These are phyloP conservation scores for Drosophila prosaltans DNA, from an alignment of 1,140 invertebrate genomes.

Conservation along the genomic window DNA sequence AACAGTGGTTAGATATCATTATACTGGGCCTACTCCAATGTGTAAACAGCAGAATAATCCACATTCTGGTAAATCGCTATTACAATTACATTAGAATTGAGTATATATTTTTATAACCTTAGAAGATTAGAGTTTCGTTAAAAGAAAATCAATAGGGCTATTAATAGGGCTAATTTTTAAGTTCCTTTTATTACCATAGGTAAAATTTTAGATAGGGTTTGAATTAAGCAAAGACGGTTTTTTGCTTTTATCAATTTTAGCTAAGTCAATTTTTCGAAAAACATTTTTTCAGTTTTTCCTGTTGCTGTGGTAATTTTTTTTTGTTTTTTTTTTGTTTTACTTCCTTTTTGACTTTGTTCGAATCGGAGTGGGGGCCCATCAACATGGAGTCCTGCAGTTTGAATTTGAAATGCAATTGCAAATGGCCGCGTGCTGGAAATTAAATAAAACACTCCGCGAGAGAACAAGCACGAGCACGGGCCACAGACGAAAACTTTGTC, in stretches of 20 bases:
- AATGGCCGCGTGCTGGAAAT: conserved; percentile 58
- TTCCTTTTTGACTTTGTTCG: background rate
- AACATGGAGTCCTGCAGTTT: conserved; percentile 34
- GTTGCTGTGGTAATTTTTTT: background rate
- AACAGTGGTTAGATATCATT: too few relatives aligned
- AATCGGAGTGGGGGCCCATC: background rate
- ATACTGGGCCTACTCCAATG: too few relatives aligned
- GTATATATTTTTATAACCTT: too few relatives aligned
- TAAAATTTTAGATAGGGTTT: too few relatives aligned
- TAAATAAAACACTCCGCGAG: conserved; percentile 59
- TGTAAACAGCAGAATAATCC: too few relatives aligned
- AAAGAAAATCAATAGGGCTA: too few relatives aligned
- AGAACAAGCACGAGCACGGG: conserved; percentile 22
- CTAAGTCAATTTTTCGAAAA: background rate
- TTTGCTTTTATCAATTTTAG: background rate
- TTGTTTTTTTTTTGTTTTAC: background rate
- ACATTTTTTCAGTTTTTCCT: background rate
- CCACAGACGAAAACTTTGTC: conserved; percentile 61
- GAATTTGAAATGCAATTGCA: conserved; percentile 65
- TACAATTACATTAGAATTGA: too few relatives aligned
- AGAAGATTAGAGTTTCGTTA: too few relatives aligned
- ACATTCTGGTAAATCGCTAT: too few relatives aligned
- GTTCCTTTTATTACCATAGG: too few relatives aligned
- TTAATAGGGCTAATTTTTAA: too few relatives aligned
- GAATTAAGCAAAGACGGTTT: background rate